A percentile compares a stretch with the other conserved stretches of the same genome.
These are phyloP conservation scores for Allophyes oxyacanthae DNA, from an alignment of 2,888 invertebrate genomes.

Conservation along the genomic window DNA sequence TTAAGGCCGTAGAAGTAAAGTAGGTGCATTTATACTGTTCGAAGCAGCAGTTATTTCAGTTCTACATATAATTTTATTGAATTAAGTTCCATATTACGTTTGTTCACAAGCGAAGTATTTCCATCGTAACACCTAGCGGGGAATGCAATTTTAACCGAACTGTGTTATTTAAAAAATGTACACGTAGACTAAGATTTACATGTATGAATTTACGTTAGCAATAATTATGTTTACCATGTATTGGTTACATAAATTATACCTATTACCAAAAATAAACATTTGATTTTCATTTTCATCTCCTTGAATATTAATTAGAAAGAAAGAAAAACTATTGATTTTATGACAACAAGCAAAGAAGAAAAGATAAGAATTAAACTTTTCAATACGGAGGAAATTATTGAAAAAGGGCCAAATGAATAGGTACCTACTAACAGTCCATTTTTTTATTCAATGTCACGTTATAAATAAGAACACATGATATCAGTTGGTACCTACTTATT, in stretches of 20 bases:
- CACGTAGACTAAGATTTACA: slow-evolving; percentile 8
- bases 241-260: slow-evolving; percentile 12
- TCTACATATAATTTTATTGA: slow-evolving; percentile 1
- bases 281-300: neutral
- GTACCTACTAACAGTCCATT: too few relatives aligned
- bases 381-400: too few relatives aligned
- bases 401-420: too few relatives aligned
- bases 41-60: neutral
- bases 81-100: slow-evolving; percentile 8
- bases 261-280: neutral
- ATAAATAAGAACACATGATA: neutral
- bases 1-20: too few relatives aligned
- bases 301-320: too few relatives aligned
- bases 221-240: slow-evolving; percentile 21
- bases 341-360: too few relatives aligned
- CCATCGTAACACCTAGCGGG: neutral
- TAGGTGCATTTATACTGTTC: neutral
- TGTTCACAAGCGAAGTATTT: slow-evolving; percentile 3
- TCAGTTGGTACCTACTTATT: too few relatives aligned
- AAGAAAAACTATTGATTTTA: too few relatives aligned
- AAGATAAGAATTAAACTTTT: too few relatives aligned
- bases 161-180: neutral
- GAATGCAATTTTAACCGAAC: neutral
- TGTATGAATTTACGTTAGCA: slow-evolving; percentile 18
- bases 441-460: too few relatives aligned